Percentiles rank a stretch among this genome's conserved stretches.
Conservation (phyloP, 2,888 invertebrate species). For the Dryadula phaetusa region DNA sequence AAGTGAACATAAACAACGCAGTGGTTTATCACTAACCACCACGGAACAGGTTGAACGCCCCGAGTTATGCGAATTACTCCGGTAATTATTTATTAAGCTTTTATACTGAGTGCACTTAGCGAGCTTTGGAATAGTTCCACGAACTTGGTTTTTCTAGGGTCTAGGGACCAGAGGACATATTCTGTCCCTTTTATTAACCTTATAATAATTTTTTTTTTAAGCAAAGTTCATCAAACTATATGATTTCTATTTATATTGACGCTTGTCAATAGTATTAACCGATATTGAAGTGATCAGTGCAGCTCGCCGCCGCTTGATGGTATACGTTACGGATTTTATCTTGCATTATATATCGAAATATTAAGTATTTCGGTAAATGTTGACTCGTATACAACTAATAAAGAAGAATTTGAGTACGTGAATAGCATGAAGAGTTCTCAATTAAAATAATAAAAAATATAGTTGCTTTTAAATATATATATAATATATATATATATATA, state of each 20-base stretch:
- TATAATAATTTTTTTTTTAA: not conserved
- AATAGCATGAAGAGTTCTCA: not conserved
- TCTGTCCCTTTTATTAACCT: not conserved
- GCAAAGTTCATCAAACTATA: not conserved
- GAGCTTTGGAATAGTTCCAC: constrained; percentile 18
- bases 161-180: not conserved
- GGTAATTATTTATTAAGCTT: constrained; percentile 27
- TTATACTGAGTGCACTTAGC: constrained; percentile 7
- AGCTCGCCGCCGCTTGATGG: not conserved
- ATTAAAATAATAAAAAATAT: too few species aligned
- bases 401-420: not conserved
- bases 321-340: not conserved
- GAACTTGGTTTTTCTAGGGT: constrained; percentile 7
- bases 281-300: constrained; percentile 6
- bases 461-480: too few species aligned
- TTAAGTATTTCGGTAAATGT: too few species aligned
- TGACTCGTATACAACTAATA: not conserved
- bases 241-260: constrained; percentile 12
- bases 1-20: constrained; percentile 45
- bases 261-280: constrained; percentile 9
- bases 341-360: not conserved
- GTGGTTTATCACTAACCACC: constrained; percentile 49
- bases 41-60: constrained; percentile 52
- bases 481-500: too few species aligned
- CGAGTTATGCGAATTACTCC: constrained; percentile 42